phyloP scores from a whole-genome alignment of 1,140 invertebrate species.

The Zaprionus davidi region DNA sequence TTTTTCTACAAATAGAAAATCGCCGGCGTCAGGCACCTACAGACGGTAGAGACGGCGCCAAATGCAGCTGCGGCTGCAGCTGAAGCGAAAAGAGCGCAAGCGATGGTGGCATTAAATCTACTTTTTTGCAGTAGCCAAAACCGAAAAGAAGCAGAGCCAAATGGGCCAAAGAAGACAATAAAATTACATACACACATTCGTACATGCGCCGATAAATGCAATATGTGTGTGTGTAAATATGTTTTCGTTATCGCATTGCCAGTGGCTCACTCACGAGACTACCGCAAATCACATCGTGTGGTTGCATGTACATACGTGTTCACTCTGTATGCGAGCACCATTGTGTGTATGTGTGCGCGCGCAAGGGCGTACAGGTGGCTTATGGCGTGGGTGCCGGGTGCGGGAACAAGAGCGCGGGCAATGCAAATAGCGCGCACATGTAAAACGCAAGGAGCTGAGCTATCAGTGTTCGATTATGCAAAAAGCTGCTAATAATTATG shows the following conservation, averaged over 20 bases:
- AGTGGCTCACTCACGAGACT: slow-evolving; percentile 49
- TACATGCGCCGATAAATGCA: slow-evolving; percentile 1
- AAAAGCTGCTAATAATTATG: slow-evolving; percentile 56
- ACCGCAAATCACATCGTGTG: slow-evolving; percentile 50
- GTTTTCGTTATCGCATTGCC: slow-evolving; percentile 48
- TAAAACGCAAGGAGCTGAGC: slow-evolving; percentile 53
- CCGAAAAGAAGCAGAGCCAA: slow-evolving; percentile 49
- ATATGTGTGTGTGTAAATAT: slow-evolving; percentile 22
- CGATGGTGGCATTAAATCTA: slow-evolving; percentile 35
- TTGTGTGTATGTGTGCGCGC: slow-evolving; percentile 40
- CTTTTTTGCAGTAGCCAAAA: slow-evolving; percentile 43
- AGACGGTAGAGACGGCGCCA: slow-evolving; percentile 36
- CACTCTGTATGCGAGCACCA: slow-evolving; percentile 5
- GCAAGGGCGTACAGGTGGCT: slow-evolving; percentile 80
- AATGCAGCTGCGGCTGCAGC: slow-evolving; percentile 76
- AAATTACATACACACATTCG: slow-evolving; percentile 19
- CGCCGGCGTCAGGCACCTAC: slow-evolving; percentile 27
- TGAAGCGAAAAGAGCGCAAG: slow-evolving; percentile 45
- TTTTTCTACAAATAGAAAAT: slow-evolving; percentile 63
- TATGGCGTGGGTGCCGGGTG: slow-evolving; percentile 57
- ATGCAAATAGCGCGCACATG: slow-evolving; percentile 63
- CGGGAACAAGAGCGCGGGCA: slow-evolving; percentile 50
- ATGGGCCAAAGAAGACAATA: slow-evolving; percentile 55
- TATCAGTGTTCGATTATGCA: slow-evolving; percentile 63
- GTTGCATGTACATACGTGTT: slow-evolving; percentile 10